A percentile compares a stretch with the other conserved stretches of the same genome.
Conservation (phyloP, 1,140 invertebrate species). For the Drosophila fuyamai region DNA sequence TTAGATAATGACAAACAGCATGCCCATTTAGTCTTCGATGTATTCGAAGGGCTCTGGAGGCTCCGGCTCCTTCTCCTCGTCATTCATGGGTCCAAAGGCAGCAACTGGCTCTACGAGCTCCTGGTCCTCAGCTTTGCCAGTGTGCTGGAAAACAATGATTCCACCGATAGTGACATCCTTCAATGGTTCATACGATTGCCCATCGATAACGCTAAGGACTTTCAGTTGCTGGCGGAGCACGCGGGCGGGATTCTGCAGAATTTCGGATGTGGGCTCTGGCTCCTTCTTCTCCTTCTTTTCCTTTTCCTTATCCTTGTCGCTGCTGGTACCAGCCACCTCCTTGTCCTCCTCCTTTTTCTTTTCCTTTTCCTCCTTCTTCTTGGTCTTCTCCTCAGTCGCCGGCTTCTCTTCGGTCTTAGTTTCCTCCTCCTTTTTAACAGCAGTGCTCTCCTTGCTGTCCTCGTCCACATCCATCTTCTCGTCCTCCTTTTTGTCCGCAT, state of each 20-base stretch:
- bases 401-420: conserved; percentile 85
- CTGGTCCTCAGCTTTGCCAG: conserved; percentile 89
- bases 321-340: conserved; percentile 79
- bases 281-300: conserved; percentile 91
- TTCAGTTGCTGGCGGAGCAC: conserved; percentile 97
- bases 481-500: conserved; percentile 86
- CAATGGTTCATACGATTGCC: conserved; percentile 92
- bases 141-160: conserved; percentile 96
- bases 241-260: conserved; percentile 96
- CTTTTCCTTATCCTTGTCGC: conserved; percentile 84
- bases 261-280: conserved; percentile 95
- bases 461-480: conserved; percentile 92
- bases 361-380: conserved; percentile 86
- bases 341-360: conserved; percentile 84
- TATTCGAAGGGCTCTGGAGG: conserved; percentile 99
- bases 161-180: conserved; percentile 98
- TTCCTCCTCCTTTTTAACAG: conserved; percentile 87
- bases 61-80: conserved; percentile 96
- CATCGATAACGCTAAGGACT: conserved; percentile 92
- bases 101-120: conserved; percentile 97
- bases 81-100: conserved; percentile 96
- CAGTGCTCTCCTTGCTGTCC: conserved; percentile 87
- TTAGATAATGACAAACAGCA: conserved; percentile 79
- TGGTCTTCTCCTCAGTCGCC: conserved; percentile 70
- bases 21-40: conserved; percentile 90